These are phyloP conservation scores for Diarsia rubi DNA, from an alignment of 2,888 invertebrate genomes.

Conservation along the genomic window DNA sequence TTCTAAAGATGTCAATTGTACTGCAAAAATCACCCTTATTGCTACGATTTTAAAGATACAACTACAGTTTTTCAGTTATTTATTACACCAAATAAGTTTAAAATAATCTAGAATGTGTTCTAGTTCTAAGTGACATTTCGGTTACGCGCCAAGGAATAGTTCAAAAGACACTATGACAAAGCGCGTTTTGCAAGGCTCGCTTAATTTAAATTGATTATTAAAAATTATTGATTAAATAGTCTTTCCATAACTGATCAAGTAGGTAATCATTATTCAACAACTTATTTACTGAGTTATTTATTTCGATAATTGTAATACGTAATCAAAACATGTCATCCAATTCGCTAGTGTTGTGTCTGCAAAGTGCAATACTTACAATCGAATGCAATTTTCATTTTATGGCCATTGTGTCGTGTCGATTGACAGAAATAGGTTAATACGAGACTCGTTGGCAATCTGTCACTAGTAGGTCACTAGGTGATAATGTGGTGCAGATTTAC, in stretches of 20 bases:
- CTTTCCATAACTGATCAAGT: neutral
- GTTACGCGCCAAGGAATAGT: neutral
- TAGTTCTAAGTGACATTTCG: neutral
- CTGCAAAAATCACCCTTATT: neutral
- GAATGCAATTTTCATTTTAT: conserved; percentile 39
- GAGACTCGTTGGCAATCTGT: conserved; percentile 35
- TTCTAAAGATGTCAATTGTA: neutral
- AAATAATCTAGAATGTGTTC: neutral
- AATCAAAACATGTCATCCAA: neutral
- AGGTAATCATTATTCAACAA: neutral
- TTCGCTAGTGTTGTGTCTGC: neutral
- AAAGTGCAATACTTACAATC: conserved; percentile 9
- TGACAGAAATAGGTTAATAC: conserved; percentile 44
- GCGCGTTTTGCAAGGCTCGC: neutral
- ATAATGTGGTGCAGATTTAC: conserved; percentile 10
- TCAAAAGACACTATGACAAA: neutral
- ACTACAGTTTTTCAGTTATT: neutral
- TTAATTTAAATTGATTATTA: neutral
- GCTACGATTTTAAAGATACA: neutral
- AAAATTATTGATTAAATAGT: neutral
- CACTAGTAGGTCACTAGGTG: conserved; percentile 4
- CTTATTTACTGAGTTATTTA: neutral
- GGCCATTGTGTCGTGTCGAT: conserved; percentile 9
- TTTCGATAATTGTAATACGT: neutral
- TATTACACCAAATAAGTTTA: neutral